These are phyloP conservation scores for Ennomos fuscantarius DNA, from an alignment of 2,888 invertebrate genomes.

Conservation along the genomic window DNA sequence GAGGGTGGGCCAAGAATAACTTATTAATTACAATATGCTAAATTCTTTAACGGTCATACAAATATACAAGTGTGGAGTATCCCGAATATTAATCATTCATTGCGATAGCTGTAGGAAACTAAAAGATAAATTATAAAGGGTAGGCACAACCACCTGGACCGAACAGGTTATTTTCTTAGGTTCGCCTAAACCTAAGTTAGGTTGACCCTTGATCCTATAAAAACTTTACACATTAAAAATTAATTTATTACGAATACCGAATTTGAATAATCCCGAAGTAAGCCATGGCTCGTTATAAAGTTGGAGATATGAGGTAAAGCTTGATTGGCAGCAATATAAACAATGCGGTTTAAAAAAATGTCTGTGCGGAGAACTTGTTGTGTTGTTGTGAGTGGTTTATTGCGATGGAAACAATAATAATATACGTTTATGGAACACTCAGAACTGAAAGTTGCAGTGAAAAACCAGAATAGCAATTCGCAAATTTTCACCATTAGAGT, in stretches of 20 bases:
- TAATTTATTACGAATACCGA: conserved; percentile 34
- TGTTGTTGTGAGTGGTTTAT: no score
- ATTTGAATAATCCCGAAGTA: conserved; percentile 57
- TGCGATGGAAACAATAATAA: no score
- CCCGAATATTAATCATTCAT: conserved; percentile 1
- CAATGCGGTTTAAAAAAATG: neutral
- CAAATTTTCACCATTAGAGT: no score
- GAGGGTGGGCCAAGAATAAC: no score
- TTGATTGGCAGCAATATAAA: neutral
- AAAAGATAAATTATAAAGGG: neutral
- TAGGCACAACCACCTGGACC: neutral
- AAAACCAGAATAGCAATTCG: no score
- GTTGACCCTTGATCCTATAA: conserved; percentile 7
- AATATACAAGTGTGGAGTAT: no score
- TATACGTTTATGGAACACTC: no score
- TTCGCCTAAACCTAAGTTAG: no score
- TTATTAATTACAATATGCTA: no score
- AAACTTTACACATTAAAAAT: conserved; percentile 36
- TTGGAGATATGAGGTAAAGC: conserved; percentile 45
- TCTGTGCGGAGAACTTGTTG: no score
- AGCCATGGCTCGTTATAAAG: conserved; percentile 54
- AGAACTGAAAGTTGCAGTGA: no score
- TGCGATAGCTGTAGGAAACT: neutral
- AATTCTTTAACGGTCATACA: no score
- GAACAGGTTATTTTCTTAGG: conserved; percentile 12